phyloP scores from a whole-genome alignment of 2,888 invertebrate genomes.

The Perizoma flavofasciatum region DNA sequence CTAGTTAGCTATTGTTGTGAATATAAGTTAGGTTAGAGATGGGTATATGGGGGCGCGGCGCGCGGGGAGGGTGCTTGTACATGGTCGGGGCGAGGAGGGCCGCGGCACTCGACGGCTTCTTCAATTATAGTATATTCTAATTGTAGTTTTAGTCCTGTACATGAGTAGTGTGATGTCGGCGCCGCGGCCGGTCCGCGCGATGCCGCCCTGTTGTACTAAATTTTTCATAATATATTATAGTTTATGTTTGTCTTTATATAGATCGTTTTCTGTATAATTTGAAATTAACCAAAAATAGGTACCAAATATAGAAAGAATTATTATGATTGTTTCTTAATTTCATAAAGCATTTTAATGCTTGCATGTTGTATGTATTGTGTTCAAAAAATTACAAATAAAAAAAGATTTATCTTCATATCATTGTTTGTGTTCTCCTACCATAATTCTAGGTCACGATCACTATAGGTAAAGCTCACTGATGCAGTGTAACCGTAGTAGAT shows the following conservation, averaged over 20 bases:
- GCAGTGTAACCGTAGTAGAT: too few relatives aligned
- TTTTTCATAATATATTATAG: slow-evolving; percentile 82
- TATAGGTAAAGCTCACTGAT: not conserved
- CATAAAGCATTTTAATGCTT: slow-evolving; percentile 82
- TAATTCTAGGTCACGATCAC: not conserved
- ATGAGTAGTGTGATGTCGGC: slow-evolving; percentile 52
- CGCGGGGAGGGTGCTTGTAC: slow-evolving; percentile 30
- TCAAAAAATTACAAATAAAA: slow-evolving; percentile 81
- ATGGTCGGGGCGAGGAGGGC: slow-evolving; percentile 38
- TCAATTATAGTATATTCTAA: slow-evolving; percentile 51
- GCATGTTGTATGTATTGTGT: slow-evolving; percentile 85
- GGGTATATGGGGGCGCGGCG: slow-evolving; percentile 32
- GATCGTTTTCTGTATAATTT: slow-evolving; percentile 79
- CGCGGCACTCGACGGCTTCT: slow-evolving; percentile 45
- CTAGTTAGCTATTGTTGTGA: slow-evolving; percentile 76
- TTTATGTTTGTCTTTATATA: slow-evolving; percentile 81
- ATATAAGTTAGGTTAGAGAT: slow-evolving; percentile 57
- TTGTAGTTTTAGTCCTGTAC: slow-evolving; percentile 52
- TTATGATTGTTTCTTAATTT: slow-evolving; percentile 82
- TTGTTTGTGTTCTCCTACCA: slow-evolving; percentile 31
- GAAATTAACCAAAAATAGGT: slow-evolving; percentile 82
- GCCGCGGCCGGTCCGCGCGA: slow-evolving; percentile 60
- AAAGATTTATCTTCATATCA: slow-evolving; percentile 64
- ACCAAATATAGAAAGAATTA: slow-evolving; percentile 82
- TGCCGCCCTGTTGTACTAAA: slow-evolving; percentile 70